phyloP scores from a whole-genome alignment of 2,888 invertebrate genomes.

The Hanleya hanleyi region DNA sequence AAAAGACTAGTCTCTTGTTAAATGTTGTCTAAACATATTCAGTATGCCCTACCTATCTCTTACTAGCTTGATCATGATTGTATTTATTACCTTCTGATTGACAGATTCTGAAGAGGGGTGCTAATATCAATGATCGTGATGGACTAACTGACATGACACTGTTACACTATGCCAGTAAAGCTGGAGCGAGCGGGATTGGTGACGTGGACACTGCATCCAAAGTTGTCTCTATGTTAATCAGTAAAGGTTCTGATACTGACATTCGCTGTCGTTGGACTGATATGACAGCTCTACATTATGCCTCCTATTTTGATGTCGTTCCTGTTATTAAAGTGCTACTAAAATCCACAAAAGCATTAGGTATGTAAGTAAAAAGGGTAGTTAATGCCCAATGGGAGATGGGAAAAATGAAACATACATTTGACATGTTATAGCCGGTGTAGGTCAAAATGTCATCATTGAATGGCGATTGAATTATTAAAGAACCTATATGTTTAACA shows the following conservation, averaged over 20 bases:
- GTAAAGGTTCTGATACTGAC: slow-evolving; percentile 73
- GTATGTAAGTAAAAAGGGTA: slow-evolving; percentile 44
- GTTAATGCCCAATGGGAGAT: neutral
- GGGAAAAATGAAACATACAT: neutral
- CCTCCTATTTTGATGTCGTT: slow-evolving; percentile 76
- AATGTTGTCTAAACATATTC: no score
- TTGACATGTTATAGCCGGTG: no score
- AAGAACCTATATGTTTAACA: no score
- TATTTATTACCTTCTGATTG: slow-evolving; percentile 22
- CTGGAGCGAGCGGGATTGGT: slow-evolving; percentile 75
- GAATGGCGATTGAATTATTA: no score
- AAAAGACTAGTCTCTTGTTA: no score
- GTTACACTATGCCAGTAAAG: slow-evolving; percentile 76
- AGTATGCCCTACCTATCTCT: no score
- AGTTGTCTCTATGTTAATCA: slow-evolving; percentile 60
- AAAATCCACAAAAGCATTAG: slow-evolving; percentile 65
- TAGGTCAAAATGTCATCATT: no score
- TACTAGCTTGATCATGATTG: no score
- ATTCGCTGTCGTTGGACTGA: slow-evolving; percentile 76
- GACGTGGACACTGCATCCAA: slow-evolving; percentile 66
- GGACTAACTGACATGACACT: slow-evolving; percentile 76
- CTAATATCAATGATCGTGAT: slow-evolving; percentile 75
- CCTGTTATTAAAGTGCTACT: slow-evolving; percentile 72
- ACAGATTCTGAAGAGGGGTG: slow-evolving; percentile 74
- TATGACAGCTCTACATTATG: slow-evolving; percentile 76